Conservation (phyloP, 53 echinoderm and acorn worm species). For the Luidia sarsii region DNA sequence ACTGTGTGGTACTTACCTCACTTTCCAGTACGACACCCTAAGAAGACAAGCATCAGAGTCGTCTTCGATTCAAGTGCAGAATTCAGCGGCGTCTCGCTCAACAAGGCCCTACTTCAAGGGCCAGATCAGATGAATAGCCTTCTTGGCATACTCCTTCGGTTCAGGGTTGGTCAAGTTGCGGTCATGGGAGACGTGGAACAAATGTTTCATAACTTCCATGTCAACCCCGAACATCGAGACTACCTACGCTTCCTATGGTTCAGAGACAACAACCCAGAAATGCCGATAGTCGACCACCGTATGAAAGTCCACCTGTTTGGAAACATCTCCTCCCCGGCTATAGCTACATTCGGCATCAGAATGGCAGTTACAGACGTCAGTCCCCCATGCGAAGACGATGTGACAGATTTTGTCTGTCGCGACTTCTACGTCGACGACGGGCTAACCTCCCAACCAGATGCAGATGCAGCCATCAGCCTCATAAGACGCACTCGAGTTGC, state of each 20-base stretch:
- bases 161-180: constrained; percentile 57
- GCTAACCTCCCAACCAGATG: constrained; percentile 32
- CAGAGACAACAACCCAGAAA: constrained; percentile 48
- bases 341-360: constrained; percentile 58
- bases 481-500: constrained; percentile 10
- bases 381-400: background rate
- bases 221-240: too few species aligned
- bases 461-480: constrained; percentile 28
- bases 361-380: constrained; percentile 49
- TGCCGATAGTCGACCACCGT: constrained; percentile 32
- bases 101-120: constrained; percentile 56
- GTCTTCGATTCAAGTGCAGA: constrained; percentile 59
- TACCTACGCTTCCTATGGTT: constrained; percentile 67
- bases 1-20: constrained; percentile 60
- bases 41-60: constrained; percentile 48
- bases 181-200: constrained; percentile 68
- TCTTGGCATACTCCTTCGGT: constrained; percentile 60
- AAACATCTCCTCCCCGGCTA: constrained; percentile 55
- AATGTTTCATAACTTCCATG: constrained; percentile 72
- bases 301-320: constrained; percentile 46
- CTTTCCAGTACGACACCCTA: constrained; percentile 51
- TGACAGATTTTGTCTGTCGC: constrained; percentile 2
- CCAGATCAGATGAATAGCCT: constrained; percentile 69
- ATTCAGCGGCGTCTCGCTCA: constrained; percentile 45
- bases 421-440: constrained; percentile 46